phyloP scores from a whole-genome alignment of 2,113 vertebrate genomes.

The Scomber colias region DNA sequence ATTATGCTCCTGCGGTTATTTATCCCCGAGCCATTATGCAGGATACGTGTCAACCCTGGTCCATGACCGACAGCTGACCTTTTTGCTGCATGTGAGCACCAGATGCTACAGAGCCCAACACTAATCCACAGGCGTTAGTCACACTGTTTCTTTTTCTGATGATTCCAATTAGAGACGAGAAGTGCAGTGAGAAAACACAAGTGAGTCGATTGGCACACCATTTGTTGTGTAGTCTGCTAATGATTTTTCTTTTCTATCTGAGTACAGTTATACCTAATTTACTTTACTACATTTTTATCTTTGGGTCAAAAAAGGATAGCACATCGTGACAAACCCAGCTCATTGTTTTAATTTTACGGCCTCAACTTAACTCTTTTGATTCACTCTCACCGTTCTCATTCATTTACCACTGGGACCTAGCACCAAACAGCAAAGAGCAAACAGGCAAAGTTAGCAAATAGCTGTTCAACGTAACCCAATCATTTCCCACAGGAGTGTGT shows the following conservation, averaged over 20 bases:
- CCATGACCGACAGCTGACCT: slow-evolving; percentile 27
- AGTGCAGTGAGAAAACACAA: neutral
- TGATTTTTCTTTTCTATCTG: too few relatives aligned
- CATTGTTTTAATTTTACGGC: too few relatives aligned
- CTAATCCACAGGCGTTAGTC: neutral
- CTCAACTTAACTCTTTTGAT: too few relatives aligned
- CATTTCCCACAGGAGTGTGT: neutral
- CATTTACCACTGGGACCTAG: too few relatives aligned
- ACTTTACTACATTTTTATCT: too few relatives aligned
- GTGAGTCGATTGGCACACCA: neutral
- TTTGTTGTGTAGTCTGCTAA: neutral
- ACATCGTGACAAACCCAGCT: too few relatives aligned
- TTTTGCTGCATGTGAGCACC: neutral
- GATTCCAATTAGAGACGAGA: neutral
- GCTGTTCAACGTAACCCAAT: neutral
- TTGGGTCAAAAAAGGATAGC: too few relatives aligned
- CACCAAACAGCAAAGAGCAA: neutral
- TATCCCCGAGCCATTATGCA: neutral
- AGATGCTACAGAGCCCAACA: neutral
- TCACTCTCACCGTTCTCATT: too few relatives aligned
- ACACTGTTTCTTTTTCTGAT: neutral
- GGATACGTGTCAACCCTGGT: neutral
- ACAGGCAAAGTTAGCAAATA: neutral
- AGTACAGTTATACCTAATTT: too few relatives aligned
- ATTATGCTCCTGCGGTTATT: slow-evolving; percentile 11